phyloP scores from a whole-genome alignment of 1,140 invertebrate species.

The Brachionus koreanus region DNA sequence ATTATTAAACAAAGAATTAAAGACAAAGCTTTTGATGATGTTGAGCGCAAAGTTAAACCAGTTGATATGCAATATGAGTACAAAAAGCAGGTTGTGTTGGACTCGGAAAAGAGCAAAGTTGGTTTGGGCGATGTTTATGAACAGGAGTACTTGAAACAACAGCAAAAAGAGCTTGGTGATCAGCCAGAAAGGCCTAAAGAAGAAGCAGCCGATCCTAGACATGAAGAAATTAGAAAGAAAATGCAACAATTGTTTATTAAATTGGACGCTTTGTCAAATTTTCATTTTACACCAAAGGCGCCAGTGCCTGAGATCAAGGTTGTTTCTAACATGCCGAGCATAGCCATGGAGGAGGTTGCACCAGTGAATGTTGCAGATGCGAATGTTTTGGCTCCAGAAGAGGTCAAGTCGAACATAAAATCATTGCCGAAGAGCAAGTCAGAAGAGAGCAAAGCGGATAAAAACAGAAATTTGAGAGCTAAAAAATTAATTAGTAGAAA shows the following conservation, averaged over 20 bases:
- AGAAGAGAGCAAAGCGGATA: conserved; percentile 28
- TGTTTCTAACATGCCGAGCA: conserved; percentile 81
- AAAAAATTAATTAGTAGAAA: conserved; percentile 36
- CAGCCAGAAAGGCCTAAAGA: conserved; percentile 58
- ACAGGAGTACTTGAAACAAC: conserved; percentile 75
- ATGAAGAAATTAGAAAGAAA: conserved; percentile 68
- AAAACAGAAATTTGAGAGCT: conserved; percentile 34
- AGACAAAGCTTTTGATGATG: conserved; percentile 87
- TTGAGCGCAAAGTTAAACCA: conserved; percentile 80
- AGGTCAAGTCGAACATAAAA: conserved; percentile 68
- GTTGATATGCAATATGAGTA: conserved; percentile 76
- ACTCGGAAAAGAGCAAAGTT: conserved; percentile 90
- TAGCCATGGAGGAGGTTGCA: conserved; percentile 91
- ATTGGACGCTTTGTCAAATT: conserved; percentile 86
- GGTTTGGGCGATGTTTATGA: conserved; percentile 93
- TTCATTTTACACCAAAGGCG: conserved; percentile 81
- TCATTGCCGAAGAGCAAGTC: conserved; percentile 36
- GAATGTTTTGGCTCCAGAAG: conserved; percentile 83
- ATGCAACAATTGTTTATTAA: conserved; percentile 78
- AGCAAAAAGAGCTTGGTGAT: not conserved
- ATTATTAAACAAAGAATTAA: conserved; percentile 85
- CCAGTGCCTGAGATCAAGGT: conserved; percentile 81
- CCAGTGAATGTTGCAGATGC: conserved; percentile 79
- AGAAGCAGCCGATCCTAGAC: conserved; percentile 65
- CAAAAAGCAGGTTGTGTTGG: conserved; percentile 80